These are phyloP conservation scores for Trypoxylon attenuatum DNA, from an alignment of 2,888 invertebrate species.

Conservation along the genomic window DNA sequence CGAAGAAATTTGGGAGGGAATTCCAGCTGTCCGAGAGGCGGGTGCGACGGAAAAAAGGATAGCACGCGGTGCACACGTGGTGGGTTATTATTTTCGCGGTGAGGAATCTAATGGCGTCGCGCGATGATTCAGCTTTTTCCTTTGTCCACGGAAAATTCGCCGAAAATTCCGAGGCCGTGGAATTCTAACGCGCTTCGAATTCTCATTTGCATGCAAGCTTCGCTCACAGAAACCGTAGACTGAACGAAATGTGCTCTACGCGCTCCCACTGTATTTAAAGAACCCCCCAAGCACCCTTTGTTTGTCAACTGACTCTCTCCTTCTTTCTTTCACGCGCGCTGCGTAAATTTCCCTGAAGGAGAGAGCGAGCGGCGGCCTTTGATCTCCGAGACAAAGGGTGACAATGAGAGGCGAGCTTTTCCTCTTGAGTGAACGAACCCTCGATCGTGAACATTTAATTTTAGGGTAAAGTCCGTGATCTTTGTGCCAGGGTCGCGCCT, in stretches of 20 bases:
- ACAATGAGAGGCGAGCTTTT: not conserved
- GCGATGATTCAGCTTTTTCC: conserved; percentile 61
- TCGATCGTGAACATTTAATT: not conserved
- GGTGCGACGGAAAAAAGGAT: conserved; percentile 14
- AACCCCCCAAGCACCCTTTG: not conserved
- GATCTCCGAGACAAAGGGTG: not conserved
- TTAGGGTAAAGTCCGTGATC: not conserved
- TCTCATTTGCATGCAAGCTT: not conserved
- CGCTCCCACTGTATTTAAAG: not conserved
- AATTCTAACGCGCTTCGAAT: not conserved
- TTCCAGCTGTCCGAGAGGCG: not conserved
- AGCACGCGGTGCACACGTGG: conserved; percentile 50
- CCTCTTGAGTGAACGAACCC: not conserved
- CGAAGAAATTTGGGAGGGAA: not conserved
- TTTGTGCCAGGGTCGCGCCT: not conserved
- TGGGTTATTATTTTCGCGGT: conserved; percentile 43
- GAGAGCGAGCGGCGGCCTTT: not conserved
- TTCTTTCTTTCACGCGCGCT: not conserved
- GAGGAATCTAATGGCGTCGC: conserved; percentile 39
- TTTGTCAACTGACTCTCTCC: not conserved
- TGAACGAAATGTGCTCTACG: not conserved
- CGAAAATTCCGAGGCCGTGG: not conserved
- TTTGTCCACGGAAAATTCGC: conserved; percentile 50
- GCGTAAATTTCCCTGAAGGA: not conserved
- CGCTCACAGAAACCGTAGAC: not conserved